A percentile compares a stretch with the other conserved stretches of the same genome.
Evolutionary conservation across 2,113 vertebrate species (phyloP).

Genomic region (Sturnus vulgaris): DNA sequence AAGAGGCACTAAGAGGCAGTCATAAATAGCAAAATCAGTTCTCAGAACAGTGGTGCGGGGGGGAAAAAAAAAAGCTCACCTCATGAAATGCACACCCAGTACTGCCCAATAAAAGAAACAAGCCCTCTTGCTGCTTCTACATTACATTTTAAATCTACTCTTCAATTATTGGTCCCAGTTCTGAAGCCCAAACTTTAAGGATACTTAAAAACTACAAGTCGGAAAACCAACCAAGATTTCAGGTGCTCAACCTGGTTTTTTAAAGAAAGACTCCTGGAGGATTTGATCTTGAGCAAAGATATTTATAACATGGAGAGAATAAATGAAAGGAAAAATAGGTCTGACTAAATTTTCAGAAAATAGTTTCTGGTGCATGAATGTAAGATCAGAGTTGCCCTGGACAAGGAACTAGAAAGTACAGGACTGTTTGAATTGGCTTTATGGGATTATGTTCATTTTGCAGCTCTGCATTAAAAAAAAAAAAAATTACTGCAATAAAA

Average conservation of each 20-base stretch:
- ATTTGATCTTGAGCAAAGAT: neutral
- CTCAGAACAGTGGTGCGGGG: rapidly evolving
- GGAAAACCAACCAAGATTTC: neutral
- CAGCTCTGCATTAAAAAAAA: neutral
- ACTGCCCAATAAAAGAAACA: neutral
- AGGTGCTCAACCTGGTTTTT: neutral
- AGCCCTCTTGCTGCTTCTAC: neutral
- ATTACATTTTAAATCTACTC: neutral
- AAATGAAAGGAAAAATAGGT: neutral
- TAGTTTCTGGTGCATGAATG: neutral
- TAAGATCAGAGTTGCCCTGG: neutral
- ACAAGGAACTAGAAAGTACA: neutral
- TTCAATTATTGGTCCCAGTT: neutral
- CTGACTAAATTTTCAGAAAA: neutral
- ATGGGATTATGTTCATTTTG: neutral
- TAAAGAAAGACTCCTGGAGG: neutral
- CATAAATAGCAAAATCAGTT: neutral
- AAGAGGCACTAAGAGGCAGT: neutral
- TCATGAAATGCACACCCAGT: neutral
- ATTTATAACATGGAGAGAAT: neutral
- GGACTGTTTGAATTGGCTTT: neutral
- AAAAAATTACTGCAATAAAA: neutral
- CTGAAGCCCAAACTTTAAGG: neutral
- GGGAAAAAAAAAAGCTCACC: too few relatives aligned
- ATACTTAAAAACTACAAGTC: neutral